A percentile compares a stretch with the other conserved stretches of the same genome.
Evolutionary conservation across 2,797 vertebrate genomes (phyloP).

Genomic region (Tympanoctomys barrerae): DNA sequence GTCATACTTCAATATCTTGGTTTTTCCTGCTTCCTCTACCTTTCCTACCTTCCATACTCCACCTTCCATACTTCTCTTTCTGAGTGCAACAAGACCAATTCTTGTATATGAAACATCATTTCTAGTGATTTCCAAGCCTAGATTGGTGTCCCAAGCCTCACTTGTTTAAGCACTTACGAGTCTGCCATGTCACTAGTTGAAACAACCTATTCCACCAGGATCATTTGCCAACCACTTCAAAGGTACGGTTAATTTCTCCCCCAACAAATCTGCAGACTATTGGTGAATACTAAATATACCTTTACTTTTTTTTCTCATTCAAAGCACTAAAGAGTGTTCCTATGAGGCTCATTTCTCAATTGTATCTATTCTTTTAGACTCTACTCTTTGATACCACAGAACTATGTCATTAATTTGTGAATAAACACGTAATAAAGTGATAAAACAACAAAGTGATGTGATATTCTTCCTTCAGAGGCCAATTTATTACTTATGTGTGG

Average conservation of each 20-base stretch:
- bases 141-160: not conserved
- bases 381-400: not conserved
- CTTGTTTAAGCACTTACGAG: not conserved
- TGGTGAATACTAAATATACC: not conserved
- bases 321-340: not conserved
- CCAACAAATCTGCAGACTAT: not conserved
- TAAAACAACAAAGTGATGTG: constrained; percentile 39
- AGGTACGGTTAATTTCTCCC: not conserved
- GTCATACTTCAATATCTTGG: not conserved
- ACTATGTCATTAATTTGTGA: constrained; percentile 27
- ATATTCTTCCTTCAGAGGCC: not conserved
- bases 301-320: not conserved
- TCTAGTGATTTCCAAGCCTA: not conserved
- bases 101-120: too few relatives aligned
- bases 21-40: not conserved
- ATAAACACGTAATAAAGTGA: not conserved
- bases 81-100: not conserved
- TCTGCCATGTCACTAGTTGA: not conserved
- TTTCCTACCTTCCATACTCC: not conserved
- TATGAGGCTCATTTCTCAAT: not conserved
- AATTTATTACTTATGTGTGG: constrained; percentile 4
- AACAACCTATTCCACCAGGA: not conserved
- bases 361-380: not conserved
- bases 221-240: not conserved
- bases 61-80: not conserved